A percentile compares a stretch with the other conserved stretches of the same genome.
These are phyloP conservation scores for Solenopsis fugax DNA, from an alignment of 1,140 invertebrate species.

Conservation along the genomic window DNA sequence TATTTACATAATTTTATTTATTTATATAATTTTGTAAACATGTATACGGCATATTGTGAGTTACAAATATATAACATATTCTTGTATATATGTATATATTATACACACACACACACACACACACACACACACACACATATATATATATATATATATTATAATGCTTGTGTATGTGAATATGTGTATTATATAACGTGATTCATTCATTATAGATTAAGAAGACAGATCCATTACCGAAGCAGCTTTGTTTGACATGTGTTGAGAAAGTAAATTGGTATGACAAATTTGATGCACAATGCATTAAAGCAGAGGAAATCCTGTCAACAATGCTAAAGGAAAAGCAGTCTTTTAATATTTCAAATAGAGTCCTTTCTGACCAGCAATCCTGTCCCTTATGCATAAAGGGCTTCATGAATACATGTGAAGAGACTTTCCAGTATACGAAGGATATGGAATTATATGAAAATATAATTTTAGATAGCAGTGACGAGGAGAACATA, in stretches of 20 bases:
- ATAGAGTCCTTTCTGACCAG: constrained; percentile 36
- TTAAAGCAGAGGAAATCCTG: constrained; percentile 75
- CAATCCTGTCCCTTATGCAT: constrained; percentile 76
- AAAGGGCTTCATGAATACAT: constrained; percentile 71
- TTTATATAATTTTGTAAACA: not conserved
- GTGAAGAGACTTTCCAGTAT: constrained; percentile 22
- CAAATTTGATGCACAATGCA: constrained; percentile 73
- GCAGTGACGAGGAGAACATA: constrained; percentile 76
- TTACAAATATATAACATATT: not conserved
- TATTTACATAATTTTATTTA: not conserved
- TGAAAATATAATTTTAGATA: constrained; percentile 76
- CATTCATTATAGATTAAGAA: constrained; percentile 72
- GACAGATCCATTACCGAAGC: constrained; percentile 77
- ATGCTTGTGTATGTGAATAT: not conserved
- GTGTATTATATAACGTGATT: constrained; percentile 4
- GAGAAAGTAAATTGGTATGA: constrained; percentile 78
- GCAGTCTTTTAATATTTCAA: constrained; percentile 41
- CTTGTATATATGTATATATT: no score
- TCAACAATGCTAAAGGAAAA: constrained; percentile 69
- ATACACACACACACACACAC: no score
- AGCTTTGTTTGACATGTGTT: constrained; percentile 72
- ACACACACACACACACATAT: no score
- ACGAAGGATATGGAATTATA: constrained; percentile 67
- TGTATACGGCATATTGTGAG: not conserved
- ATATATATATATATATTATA: not conserved